Base-by-base conservation (phyloP, 2,797 vertebrate genomes). In the Cyprinella venusta region DNA sequence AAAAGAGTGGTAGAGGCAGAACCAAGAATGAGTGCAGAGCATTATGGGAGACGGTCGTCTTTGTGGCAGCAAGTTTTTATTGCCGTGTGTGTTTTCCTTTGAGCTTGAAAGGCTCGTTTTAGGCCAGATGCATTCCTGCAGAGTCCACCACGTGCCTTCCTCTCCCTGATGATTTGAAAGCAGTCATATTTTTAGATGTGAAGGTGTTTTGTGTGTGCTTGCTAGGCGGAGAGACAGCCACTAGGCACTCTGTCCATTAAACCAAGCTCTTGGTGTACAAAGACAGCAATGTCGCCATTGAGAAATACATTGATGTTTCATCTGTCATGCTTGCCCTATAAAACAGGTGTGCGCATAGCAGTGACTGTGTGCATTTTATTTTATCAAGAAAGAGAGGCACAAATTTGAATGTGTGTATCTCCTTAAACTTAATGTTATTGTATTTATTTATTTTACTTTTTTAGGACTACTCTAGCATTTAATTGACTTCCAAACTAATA, bases 21-120 rank as follows among this genome's bases (percentile, higher is more conserved):
- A 88, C 89, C 83, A 87, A 86, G 89, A 89, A 89, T 77, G 15
- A 88, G 90, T 89, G 88, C 85, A 90, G 89, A 91, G 91, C 83
- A 88, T 72, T 69, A 77, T 86, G 26, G 67, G 65, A 61, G 30
- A 64, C 61, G 82, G 61, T 38, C 13, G 52, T 85, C 69, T 85
- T 85, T 85, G 40, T 81, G 75, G 82, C 72, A 54, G 56, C 24
- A 63, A 54, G 79, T 65, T 85, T 88, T 87, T 81, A 85, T 86
- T 76, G 8, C 9, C 2, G 10, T 79, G 30, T 48, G 63, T 67
- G 3, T 76, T 59, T 78, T 71, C 5, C 71, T 81, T 86, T 82
- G 74, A 77, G 78, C 67, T 84, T 76, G 87, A 89, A 89, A 80
- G 77, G 84, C 84, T 79, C 76, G 86, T 91, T 82, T 90, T 64